Percentiles rank a stretch among this genome's conserved stretches.
phyloP scores from a whole-genome alignment of 1,140 invertebrate genomes.

The Bathynomus jamesi region DNA sequence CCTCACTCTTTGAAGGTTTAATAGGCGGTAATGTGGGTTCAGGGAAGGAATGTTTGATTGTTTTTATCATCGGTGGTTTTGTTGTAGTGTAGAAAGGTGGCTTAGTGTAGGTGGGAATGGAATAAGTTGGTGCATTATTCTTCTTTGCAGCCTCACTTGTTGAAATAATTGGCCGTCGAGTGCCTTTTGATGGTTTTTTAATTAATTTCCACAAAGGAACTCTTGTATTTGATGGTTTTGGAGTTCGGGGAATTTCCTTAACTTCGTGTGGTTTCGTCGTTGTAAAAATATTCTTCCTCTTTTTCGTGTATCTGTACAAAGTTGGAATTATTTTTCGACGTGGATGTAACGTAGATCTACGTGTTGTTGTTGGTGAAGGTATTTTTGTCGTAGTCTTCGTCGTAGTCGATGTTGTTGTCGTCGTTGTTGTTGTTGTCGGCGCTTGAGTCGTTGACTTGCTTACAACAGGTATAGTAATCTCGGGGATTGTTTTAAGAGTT shows the following conservation, averaged over 20 bases:
- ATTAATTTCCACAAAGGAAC: neutral
- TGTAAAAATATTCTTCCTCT: neutral
- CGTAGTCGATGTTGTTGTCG: neutral
- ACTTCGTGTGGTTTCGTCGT: no score
- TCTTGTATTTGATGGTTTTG: neutral
- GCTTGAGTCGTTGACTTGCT: neutral
- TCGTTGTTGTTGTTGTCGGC: slow-evolving; percentile 3
- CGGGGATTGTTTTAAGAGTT: no score
- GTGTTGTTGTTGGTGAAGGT: neutral
- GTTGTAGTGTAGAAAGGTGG: no score
- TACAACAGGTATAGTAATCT: no score
- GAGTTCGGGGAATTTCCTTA: neutral
- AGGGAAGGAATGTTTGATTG: neutral
- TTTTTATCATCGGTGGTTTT: neutral
- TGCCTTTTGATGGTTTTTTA: neutral
- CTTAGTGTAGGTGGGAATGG: no score
- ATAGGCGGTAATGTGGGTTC: neutral
- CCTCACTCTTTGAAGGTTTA: neutral
- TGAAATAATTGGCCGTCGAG: no score
- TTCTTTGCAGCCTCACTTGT: no score
- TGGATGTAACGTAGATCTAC: no score
- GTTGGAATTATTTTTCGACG: neutral
- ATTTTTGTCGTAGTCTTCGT: neutral
- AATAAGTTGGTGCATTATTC: neutral
- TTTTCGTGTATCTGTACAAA: neutral